Conservation (phyloP, 2,113 vertebrate genomes). For the Capreolus pygargus region DNA sequence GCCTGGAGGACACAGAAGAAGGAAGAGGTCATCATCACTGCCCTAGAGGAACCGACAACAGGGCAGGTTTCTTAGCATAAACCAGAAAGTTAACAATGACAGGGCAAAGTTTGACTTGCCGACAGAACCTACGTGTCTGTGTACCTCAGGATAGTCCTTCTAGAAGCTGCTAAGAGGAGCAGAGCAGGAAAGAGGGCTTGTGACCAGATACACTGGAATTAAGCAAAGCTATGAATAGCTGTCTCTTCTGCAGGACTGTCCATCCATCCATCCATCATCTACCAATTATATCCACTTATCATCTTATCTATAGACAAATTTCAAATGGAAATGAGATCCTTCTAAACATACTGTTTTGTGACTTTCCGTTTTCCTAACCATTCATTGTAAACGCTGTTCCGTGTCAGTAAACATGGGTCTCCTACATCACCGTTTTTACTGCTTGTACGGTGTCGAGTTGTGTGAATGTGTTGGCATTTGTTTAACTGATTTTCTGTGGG, state of each 20-base stretch:
- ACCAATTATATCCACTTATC: background rate
- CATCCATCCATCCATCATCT: too few species aligned
- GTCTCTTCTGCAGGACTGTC: background rate
- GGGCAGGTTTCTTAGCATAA: background rate
- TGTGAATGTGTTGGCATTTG: background rate
- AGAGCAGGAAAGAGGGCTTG: background rate
- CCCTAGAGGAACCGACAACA: background rate
- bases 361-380: background rate
- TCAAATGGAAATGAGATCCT: background rate
- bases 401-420: rapidly evolving
- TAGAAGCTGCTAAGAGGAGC: background rate
- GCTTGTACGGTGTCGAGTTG: rapidly evolving
- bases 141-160: background rate
- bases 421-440: rapidly evolving
- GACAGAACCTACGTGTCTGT: background rate
- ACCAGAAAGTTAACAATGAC: background rate
- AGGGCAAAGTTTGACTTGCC: background rate
- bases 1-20: background rate
- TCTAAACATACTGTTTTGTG: background rate
- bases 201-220: background rate
- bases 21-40: background rate
- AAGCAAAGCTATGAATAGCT: background rate
- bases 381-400: background rate
- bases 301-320: background rate
- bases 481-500: background rate